Conservation (phyloP, 2,888 invertebrate species). For the Hyposoter dolosus region DNA sequence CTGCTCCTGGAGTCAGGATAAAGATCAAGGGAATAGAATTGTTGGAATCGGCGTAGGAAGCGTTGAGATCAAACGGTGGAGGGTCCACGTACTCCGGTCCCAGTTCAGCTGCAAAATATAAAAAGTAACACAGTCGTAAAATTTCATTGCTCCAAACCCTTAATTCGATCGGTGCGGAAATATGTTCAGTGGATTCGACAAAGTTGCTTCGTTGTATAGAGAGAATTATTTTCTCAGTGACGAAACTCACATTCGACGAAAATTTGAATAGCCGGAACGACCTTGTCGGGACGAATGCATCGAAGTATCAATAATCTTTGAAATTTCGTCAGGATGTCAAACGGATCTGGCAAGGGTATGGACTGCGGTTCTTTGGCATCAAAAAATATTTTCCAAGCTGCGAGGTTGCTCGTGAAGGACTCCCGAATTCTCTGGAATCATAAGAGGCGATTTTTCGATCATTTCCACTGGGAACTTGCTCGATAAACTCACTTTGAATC, state of each 20-base stretch:
- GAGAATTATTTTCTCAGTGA: background rate
- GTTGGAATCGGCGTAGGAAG: conserved; percentile 94
- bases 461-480: background rate
- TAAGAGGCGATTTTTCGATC: conserved; percentile 6
- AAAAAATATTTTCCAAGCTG: conserved; percentile 91
- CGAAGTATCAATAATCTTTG: conserved; percentile 92
- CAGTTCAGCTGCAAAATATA: conserved; percentile 86
- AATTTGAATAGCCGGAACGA: conserved; percentile 91
- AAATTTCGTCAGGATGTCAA: conserved; percentile 89
- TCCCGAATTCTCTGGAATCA: conserved; percentile 87
- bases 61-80: conserved; percentile 94
- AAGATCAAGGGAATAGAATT: conserved; percentile 96
- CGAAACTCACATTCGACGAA: conserved; percentile 87
- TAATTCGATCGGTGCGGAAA: no score
- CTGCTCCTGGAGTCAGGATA: conserved; percentile 96
- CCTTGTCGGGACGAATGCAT: conserved; percentile 95
- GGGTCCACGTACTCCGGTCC: conserved; percentile 94
- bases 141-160: no score
- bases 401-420: conserved; percentile 87
- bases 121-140: conserved; percentile 24
- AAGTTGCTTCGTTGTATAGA: no score
- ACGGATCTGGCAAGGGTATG: conserved; percentile 89
- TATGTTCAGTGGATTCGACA: no score
- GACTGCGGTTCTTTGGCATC: conserved; percentile 91
- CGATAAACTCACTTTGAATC: conserved; percentile 84